phyloP scores from a whole-genome alignment of 2,797 vertebrate species.

The Enteromius thamalakanensis region DNA sequence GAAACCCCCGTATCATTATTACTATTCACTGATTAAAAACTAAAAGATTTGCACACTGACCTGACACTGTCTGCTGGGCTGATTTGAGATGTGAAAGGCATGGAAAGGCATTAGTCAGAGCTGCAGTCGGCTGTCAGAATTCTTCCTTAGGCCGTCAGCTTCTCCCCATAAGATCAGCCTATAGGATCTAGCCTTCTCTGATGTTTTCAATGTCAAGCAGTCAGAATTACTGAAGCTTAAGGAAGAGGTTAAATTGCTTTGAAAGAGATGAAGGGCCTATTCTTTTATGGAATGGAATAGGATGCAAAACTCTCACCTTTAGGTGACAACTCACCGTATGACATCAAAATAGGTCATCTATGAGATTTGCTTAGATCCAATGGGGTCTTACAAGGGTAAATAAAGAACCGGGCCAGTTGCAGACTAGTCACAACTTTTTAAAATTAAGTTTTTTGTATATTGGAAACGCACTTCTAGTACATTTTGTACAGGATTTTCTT shows the following conservation, averaged over 20 bases:
- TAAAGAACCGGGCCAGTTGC: no score
- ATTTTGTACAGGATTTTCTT: no score
- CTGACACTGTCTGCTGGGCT: constrained; percentile 19
- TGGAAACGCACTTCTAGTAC: no score
- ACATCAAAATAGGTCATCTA: no score
- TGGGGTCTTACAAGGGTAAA: no score
- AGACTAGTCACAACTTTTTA: no score
- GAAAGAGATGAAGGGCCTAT: neutral
- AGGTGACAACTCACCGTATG: no score
- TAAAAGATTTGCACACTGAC: constrained; percentile 1
- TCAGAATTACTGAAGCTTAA: constrained; percentile 25
- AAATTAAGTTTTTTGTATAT: no score
- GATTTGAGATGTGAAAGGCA: constrained; percentile 43
- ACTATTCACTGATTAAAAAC: neutral
- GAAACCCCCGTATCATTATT: neutral
- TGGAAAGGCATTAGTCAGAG: constrained; percentile 31
- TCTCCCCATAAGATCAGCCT: constrained; percentile 32
- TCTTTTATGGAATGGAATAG: neutral
- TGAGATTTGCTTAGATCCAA: no score
- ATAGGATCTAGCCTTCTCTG: constrained; percentile 28
- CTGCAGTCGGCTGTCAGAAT: constrained; percentile 25
- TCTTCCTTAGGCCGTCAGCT: constrained; percentile 10
- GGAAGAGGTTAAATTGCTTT: constrained; percentile 15
- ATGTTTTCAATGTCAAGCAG: constrained; percentile 31
- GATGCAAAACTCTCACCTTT: no score